Conservation (phyloP, 2,797 vertebrate genomes). For the Thamnophis elegans region DNA sequence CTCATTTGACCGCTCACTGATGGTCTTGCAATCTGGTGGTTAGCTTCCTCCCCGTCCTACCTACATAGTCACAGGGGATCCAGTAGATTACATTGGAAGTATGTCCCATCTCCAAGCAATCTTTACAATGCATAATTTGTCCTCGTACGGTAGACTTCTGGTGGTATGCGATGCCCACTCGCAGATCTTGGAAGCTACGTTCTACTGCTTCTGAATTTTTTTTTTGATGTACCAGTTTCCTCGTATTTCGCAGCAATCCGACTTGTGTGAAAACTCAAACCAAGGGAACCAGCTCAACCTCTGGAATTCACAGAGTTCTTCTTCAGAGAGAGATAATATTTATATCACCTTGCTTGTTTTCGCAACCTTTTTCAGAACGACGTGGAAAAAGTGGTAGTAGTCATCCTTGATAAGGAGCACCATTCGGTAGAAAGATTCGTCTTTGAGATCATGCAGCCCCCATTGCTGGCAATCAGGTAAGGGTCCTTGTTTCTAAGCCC, state of each 20-base stretch:
- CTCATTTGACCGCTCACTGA: background rate
- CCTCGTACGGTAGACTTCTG: background rate
- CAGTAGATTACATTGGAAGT: background rate
- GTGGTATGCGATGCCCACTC: background rate
- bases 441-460: constrained; percentile 95
- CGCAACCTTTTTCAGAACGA: constrained; percentile 81
- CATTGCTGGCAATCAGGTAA: constrained; percentile 91
- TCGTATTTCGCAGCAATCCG: background rate
- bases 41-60: background rate
- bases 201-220: background rate
- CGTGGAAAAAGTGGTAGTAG: constrained; percentile 95
- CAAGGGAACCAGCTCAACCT: background rate
- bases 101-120: background rate
- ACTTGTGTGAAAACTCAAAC: background rate
- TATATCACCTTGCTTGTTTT: background rate
- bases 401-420: constrained; percentile 98
- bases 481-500: background rate
- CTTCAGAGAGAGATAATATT: background rate
- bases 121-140: background rate
- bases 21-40: background rate
- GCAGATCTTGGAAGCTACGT: background rate
- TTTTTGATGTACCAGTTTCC: background rate
- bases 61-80: background rate
- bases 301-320: background rate
- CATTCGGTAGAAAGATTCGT: constrained; percentile 98